Percentiles rank a stretch among this genome's conserved stretches.
Conservation (phyloP, 2,113 vertebrate species). For the Casuarius casuarius region DNA sequence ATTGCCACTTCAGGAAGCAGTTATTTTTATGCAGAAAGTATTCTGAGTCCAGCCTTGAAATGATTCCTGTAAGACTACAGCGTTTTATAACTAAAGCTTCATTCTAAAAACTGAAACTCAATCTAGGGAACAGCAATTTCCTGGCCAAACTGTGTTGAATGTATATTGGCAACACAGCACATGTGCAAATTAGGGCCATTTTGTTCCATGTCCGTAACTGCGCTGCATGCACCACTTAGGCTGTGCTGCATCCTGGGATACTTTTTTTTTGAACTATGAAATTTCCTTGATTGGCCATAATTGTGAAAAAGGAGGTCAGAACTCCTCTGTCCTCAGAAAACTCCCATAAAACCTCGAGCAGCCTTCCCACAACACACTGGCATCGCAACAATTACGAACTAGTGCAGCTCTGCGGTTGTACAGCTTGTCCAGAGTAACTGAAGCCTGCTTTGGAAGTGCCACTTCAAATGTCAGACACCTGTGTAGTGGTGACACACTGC, state of each 20-base stretch:
- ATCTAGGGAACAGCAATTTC: not conserved
- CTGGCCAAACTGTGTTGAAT: not conserved
- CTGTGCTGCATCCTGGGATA: not conserved
- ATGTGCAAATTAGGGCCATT: not conserved
- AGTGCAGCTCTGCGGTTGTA: not conserved
- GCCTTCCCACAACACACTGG: not conserved
- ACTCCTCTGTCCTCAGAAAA: not conserved
- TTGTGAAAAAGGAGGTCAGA: not conserved
- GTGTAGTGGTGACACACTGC: not conserved
- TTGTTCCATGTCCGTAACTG: not conserved
- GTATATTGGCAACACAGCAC: not conserved
- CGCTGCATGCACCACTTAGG: fast-evolving
- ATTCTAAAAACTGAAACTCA: not conserved
- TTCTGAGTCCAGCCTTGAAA: not conserved
- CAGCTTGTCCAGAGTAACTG: not conserved
- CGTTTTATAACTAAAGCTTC: not conserved
- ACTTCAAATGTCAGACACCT: slow-evolving; percentile 43
- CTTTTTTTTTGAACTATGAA: fast-evolving
- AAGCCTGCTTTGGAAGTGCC: slow-evolving; percentile 37
- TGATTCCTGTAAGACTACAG: not conserved
- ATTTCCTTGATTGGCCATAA: not conserved
- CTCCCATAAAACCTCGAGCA: not conserved
- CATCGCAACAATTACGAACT: not conserved
- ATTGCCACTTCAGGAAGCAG: not conserved
- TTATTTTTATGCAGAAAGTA: not conserved